Evolutionary conservation across 30 jellyfish, hydroid and myxozoan genomes (phyloP).

Genomic region (Clytia hemisphaerica): DNA sequence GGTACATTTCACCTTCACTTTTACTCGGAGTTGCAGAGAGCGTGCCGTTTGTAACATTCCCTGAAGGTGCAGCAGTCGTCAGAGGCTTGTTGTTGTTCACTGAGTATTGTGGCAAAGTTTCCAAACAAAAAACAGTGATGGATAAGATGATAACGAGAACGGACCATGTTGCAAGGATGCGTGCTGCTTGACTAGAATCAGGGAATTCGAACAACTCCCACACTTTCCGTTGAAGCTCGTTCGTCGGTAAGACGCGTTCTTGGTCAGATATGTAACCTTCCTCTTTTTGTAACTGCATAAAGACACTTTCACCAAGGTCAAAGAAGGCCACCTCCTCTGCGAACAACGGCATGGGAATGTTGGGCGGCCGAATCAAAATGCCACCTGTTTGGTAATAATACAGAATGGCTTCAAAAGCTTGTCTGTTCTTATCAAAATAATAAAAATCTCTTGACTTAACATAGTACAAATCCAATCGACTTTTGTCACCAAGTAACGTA

Average conservation of each 20-base stretch:
- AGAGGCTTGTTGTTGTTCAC: background rate
- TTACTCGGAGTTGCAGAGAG: too few relatives aligned
- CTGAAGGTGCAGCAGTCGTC: too few relatives aligned
- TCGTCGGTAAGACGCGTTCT: conserved; percentile 50
- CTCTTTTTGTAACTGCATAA: conserved; percentile 47
- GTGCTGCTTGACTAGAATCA: conserved; percentile 74
- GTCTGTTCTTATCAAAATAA: conserved; percentile 83
- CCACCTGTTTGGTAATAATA: conserved; percentile 89
- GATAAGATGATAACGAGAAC: conserved; percentile 69
- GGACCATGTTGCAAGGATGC: conserved; percentile 83
- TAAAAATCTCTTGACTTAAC: conserved; percentile 57
- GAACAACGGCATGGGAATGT: conserved; percentile 77
- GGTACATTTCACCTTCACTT: too few relatives aligned
- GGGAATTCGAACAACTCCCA: conserved; percentile 95
- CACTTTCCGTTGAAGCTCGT: conserved; percentile 54
- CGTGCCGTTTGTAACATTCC: too few relatives aligned
- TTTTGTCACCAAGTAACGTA: conserved; percentile 75
- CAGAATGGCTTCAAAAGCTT: conserved; percentile 89
- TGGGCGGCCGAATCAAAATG: conserved; percentile 72
- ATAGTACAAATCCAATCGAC: conserved; percentile 32
- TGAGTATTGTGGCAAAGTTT: conserved; percentile 64
- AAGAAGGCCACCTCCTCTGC: conserved; percentile 73
- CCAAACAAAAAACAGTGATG: conserved; percentile 75
- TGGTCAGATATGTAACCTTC: conserved; percentile 79
- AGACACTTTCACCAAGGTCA: conserved; percentile 80